These are phyloP conservation scores for Bubalus kerabau DNA, from an alignment of 2,113 vertebrate genomes.

Conservation along the genomic window DNA sequence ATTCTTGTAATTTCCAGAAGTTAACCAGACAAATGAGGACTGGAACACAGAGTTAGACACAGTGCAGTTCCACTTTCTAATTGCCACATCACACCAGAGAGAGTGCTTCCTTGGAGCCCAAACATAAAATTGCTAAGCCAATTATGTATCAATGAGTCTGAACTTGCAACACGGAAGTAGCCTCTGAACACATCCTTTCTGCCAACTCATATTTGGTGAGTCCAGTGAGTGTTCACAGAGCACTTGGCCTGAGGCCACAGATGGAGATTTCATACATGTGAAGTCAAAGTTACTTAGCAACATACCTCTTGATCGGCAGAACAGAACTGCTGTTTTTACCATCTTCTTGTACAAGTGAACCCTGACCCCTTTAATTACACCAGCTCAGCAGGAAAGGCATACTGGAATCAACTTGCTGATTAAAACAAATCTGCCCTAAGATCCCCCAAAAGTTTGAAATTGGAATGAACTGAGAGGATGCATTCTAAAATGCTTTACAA, in stretches of 20 bases:
- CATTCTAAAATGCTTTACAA: not conserved
- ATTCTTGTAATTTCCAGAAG: not conserved
- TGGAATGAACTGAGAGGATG: not conserved
- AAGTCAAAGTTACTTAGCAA: not conserved
- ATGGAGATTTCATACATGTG: not conserved
- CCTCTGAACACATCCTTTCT: slow-evolving; percentile 16
- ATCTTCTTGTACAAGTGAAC: not conserved
- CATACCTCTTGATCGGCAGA: not conserved
- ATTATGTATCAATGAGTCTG: not conserved
- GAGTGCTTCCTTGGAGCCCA: not conserved
- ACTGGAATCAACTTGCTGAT: not conserved
- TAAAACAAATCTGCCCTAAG: not conserved
- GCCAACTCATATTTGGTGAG: not conserved
- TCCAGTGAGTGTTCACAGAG: not conserved
- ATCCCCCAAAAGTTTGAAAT: not conserved
- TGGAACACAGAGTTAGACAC: not conserved
- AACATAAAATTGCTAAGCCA: slow-evolving; percentile 4
- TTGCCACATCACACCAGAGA: not conserved
- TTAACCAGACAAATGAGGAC: not conserved
- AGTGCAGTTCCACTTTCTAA: not conserved
- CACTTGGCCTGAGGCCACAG: not conserved
- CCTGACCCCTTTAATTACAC: not conserved
- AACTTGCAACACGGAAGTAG: not conserved
- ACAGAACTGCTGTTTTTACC: not conserved
- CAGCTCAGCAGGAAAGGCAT: not conserved